phyloP scores from a whole-genome alignment of 2,888 invertebrate genomes.

The Xiphydria camelus region DNA sequence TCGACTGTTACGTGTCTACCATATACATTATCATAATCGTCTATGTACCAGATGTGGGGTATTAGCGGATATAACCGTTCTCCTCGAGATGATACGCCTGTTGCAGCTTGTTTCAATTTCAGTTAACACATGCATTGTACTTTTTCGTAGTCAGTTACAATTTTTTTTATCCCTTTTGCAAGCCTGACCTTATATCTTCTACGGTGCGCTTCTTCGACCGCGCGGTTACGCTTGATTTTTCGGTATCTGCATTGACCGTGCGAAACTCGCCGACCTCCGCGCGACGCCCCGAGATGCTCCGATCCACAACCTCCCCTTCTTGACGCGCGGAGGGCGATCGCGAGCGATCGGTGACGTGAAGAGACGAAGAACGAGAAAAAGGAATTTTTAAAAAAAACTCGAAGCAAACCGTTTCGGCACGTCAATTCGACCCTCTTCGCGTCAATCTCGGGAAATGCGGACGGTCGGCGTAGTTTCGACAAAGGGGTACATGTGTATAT shows the following conservation, averaged over 20 bases:
- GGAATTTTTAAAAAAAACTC: no score
- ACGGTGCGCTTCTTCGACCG: slow-evolving; percentile 23
- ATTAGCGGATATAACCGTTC: slow-evolving; percentile 7
- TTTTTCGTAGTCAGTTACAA: slow-evolving; percentile 43
- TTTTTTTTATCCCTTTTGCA: slow-evolving; percentile 23
- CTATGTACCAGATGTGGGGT: slow-evolving; percentile 5
- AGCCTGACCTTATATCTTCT: slow-evolving; percentile 26
- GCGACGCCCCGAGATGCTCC: slow-evolving; percentile 5
- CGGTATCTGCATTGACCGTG: no score
- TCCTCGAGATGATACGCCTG: no score
- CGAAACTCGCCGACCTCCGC: slow-evolving; percentile 15
- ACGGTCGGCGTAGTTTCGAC: no score
- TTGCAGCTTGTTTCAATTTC: slow-evolving; percentile 19
- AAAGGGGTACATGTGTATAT: no score
- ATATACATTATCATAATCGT: no score
- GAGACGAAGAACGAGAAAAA: no score
- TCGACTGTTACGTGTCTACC: not conserved
- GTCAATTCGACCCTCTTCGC: no score
- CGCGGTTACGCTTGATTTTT: slow-evolving; percentile 31
- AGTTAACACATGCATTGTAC: slow-evolving; percentile 54
- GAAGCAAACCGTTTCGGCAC: no score
- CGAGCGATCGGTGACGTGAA: no score
- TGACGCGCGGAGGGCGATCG: not conserved
- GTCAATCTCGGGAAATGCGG: no score
- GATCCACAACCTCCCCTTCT: no score